Evolutionary conservation across 2,797 vertebrate genomes (phyloP), one percentile per base, ranked within the genome.

Genomic region (Scarus forsteni): DNA sequence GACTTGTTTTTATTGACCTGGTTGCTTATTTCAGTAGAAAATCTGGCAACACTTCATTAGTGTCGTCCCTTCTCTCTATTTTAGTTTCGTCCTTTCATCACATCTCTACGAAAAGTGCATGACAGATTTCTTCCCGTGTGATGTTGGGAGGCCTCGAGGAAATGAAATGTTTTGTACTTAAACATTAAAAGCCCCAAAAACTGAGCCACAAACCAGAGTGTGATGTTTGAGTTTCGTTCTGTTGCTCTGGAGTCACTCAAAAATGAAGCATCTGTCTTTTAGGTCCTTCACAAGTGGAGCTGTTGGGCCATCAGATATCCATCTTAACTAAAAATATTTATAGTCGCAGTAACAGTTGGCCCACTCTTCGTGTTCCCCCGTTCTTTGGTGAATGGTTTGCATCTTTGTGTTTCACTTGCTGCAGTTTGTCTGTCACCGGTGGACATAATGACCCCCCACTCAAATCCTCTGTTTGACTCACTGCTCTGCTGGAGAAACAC

Each of bases 381-480:
- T 44, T 7, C 18, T 48, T 48, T 14, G 8, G 3, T 18, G 8
- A 18, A 48, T 18, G 46, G 13, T 56, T 49, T 10, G 12, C 34
- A 7, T 14, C 19, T 54, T 66, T 0, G 0, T 36, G 36, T 46
- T 59, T 66, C 72, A 73, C 58, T 45, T 76, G 75, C 51, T 76
- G 62, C 60, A 18, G 59, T 19, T 50, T 46, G 66, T 85, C 80
- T 52, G 49, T 85, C 84, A 80, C n/a, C 68, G 70, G 58, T 69
- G 36, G 48, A 39, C n/a, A 11, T 39, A 18, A 34, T 10, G 0
- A 44, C 18, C 8, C 12, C 60, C 19, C 38, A 44, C 11, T 34
- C 44, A 18, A 27, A 35, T 51, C 19, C 5, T 46, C 40, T 57
- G 50, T 69, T 14, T 10, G 3, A 19, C 42, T 55, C 42, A 12